Evolutionary conservation across 2,113 vertebrate genomes (phyloP).

Genomic region (Lethenteron camtschaticum): DNA sequence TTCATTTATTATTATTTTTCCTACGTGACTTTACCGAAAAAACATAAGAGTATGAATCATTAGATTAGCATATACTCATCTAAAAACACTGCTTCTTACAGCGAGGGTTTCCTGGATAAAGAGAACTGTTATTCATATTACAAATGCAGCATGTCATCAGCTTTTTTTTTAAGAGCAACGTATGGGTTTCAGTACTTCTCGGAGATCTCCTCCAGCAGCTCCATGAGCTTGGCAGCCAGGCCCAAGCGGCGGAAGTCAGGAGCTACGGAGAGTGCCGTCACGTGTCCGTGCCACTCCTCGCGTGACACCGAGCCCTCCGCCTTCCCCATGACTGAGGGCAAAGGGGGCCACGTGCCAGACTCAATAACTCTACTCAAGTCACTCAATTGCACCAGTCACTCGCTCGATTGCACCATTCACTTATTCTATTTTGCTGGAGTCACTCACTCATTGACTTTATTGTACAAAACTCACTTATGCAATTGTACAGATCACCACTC

Average conservation of each 20-base stretch:
- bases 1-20: too few species aligned
- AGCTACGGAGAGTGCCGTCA: constrained; percentile 73
- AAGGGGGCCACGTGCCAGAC: not conserved
- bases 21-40: too few species aligned
- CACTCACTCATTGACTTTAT: not conserved
- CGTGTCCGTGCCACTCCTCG: constrained; percentile 85
- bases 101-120: too few species aligned
- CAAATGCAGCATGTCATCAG: too few species aligned
- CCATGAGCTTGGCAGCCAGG: constrained; percentile 82
- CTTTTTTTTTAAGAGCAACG: too few species aligned
- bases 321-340: constrained; percentile 66
- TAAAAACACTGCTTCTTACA: too few species aligned
- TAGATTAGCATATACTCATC: too few species aligned
- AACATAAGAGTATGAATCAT: too few species aligned
- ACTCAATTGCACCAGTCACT: not conserved
- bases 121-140: too few species aligned
- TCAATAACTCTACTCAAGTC: not conserved
- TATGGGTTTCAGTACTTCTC: constrained; percentile 36
- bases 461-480: not conserved
- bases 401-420: not conserved
- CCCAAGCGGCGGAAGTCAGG: constrained; percentile 75
- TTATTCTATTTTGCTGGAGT: not conserved
- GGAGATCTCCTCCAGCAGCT: constrained; percentile 80
- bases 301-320: constrained; percentile 77
- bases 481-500: too few species aligned